A percentile compares a stretch with the other conserved stretches of the same genome.
Conservation (phyloP, 1,140 invertebrate species). For the Antheraea mylitta region DNA sequence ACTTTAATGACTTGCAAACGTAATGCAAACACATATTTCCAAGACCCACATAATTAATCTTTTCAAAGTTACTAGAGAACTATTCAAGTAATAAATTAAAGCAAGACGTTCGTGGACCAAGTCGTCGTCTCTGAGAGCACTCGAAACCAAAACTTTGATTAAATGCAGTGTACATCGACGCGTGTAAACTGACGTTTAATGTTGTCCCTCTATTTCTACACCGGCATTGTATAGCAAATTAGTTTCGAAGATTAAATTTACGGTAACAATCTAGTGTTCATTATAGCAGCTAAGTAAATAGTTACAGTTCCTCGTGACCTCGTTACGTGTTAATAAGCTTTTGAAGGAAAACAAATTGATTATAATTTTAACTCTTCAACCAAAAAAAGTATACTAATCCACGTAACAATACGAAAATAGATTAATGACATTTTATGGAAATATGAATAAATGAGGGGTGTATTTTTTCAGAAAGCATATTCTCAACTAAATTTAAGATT, state of each 20-base stretch:
- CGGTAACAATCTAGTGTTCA: background rate
- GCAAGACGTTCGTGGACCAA: slow-evolving; percentile 47
- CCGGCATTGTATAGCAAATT: slow-evolving; percentile 58
- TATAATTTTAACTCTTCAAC: no score
- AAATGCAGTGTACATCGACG: slow-evolving; percentile 57
- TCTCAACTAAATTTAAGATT: no score
- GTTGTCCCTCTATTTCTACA: slow-evolving; percentile 29
- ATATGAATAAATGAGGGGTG: no score
- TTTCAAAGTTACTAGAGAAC: slow-evolving; percentile 4
- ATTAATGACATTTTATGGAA: no score
- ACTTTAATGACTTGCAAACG: background rate
- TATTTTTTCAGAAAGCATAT: no score
- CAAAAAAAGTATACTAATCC: no score
- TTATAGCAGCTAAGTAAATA: background rate
- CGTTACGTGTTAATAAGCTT: no score
- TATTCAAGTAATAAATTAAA: slow-evolving; percentile 48
- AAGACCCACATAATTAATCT: background rate
- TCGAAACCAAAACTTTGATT: slow-evolving; percentile 67
- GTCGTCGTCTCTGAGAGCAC: slow-evolving; percentile 47
- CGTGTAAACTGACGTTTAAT: slow-evolving; percentile 45
- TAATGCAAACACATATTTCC: background rate
- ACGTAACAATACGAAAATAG: no score
- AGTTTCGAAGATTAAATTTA: slow-evolving; percentile 29
- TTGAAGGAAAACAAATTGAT: no score
- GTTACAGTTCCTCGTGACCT: background rate